phyloP scores from a whole-genome alignment of 2,797 vertebrate species.

The Hippocampus kuda region DNA sequence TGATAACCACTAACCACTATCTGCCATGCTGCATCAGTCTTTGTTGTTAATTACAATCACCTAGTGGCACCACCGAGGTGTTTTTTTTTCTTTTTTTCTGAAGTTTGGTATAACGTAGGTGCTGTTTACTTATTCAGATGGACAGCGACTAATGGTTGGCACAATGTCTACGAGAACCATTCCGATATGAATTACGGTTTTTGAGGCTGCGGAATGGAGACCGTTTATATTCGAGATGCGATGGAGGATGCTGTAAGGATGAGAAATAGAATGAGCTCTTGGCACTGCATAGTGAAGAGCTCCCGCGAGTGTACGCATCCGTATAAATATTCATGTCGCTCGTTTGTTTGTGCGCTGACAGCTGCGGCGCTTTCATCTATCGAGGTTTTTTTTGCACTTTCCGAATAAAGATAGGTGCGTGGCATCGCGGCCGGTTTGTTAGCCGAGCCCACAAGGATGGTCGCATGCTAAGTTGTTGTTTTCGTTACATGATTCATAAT shows the following conservation, averaged over 20 bases:
- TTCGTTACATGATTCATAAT: slow-evolving; percentile 3
- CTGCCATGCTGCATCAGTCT: too few relatives aligned
- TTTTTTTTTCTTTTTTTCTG: too few relatives aligned
- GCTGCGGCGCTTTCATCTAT: slow-evolving; percentile 56
- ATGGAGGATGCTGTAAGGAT: slow-evolving; percentile 38
- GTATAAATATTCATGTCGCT: slow-evolving; percentile 63
- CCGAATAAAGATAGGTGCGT: slow-evolving; percentile 38
- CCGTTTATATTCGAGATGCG: slow-evolving; percentile 25
- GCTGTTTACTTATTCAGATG: neutral
- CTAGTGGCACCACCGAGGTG: too few relatives aligned
- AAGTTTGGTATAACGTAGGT: too few relatives aligned
- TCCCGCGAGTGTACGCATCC: slow-evolving; percentile 45
- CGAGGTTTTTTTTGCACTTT: slow-evolving; percentile 31
- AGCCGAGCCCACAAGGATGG: slow-evolving; percentile 1
- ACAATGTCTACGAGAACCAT: neutral
- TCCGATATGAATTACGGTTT: neutral
- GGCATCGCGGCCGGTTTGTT: slow-evolving; percentile 11
- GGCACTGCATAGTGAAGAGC: slow-evolving; percentile 39
- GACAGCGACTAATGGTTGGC: neutral
- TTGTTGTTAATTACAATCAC: too few relatives aligned
- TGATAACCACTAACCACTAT: too few relatives aligned
- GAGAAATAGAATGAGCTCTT: slow-evolving; percentile 34
- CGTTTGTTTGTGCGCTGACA: slow-evolving; percentile 49
- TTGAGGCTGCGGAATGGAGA: neutral
- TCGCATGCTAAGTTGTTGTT: neutral